Percentiles rank a stretch among this genome's conserved stretches.
Evolutionary conservation across 2,113 vertebrate genomes (phyloP).

Genomic region (Rattus norvegicus): GRCr8 NC_086029.1:46990501-46991000

Average conservation of each 20-base stretch:
- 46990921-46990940: background rate
- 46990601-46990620: background rate
- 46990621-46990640: background rate
- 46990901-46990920: background rate
- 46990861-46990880: background rate
- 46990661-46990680: background rate
- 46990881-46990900: background rate
- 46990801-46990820: background rate
- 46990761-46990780: background rate
- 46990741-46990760: background rate
- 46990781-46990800: background rate
- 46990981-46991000: background rate
- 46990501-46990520: background rate
- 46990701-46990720: background rate
- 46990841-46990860: too few relatives aligned
- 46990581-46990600: background rate
- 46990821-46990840: rapidly evolving
- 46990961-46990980: background rate
- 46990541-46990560: background rate
- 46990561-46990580: background rate
- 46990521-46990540: background rate
- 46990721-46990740: background rate
- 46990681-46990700: background rate
- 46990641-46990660: background rate
- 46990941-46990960: background rate